Conservation (phyloP, 1,140 invertebrate genomes). For the Ips typographus region DNA sequence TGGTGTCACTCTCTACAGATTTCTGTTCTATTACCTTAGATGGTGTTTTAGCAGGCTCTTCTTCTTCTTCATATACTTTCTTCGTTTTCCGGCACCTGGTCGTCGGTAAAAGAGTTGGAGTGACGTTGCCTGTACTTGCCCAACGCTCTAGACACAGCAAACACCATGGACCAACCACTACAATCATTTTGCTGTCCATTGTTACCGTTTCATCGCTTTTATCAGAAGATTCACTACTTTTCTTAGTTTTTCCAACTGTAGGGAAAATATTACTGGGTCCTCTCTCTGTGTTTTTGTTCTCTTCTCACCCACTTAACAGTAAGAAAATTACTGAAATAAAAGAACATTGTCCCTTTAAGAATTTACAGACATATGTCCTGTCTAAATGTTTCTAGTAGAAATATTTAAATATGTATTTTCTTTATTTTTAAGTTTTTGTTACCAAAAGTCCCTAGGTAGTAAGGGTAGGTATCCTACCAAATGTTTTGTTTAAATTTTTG, state of each 20-base stretch:
- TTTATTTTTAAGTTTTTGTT: no score
- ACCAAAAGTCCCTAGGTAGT: no score
- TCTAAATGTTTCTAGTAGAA: no score
- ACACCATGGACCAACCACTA: constrained; percentile 70
- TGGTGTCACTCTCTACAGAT: constrained; percentile 52
- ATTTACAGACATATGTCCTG: no score
- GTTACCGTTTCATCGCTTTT: constrained; percentile 55
- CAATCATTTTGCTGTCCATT: constrained; percentile 50
- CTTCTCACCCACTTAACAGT: no score
- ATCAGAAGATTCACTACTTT: constrained; percentile 57
- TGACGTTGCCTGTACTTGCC: constrained; percentile 80
- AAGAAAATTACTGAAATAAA: no score
- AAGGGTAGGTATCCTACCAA: no score
- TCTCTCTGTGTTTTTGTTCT: constrained; percentile 57
- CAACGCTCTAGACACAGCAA: constrained; percentile 78
- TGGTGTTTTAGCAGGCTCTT: constrained; percentile 41
- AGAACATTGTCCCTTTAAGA: no score
- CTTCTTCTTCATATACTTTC: constrained; percentile 53
- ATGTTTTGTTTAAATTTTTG: no score
- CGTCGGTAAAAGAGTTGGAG: constrained; percentile 67
- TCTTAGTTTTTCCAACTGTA: constrained; percentile 72
- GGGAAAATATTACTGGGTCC: constrained; percentile 67
- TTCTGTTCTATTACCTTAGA: constrained; percentile 46
- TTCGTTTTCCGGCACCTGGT: constrained; percentile 59
- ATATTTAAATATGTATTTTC: no score